Conservation (phyloP, 1,140 invertebrate species). For the Glossosoma conforme region DNA sequence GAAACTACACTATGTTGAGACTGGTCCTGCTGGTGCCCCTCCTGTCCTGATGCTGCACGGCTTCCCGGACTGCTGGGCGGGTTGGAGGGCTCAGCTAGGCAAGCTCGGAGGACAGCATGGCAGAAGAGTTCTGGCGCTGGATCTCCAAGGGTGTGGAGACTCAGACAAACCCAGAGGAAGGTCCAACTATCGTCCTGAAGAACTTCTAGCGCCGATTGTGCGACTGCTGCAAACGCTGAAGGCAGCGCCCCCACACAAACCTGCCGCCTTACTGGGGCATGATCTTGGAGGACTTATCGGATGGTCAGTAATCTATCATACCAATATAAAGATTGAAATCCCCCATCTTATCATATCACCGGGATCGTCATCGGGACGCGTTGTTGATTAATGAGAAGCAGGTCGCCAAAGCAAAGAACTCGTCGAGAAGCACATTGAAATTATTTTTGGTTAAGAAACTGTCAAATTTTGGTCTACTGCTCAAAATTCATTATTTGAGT, state of each 20-base stretch:
- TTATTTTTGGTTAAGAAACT: no score
- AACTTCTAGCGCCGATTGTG: conserved; percentile 58
- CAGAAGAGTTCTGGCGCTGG: conserved; percentile 73
- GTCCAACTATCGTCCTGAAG: conserved; percentile 56
- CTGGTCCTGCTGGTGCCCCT: conserved; percentile 54
- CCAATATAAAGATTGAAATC: no score
- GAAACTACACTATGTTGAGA: conserved; percentile 73
- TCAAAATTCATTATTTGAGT: no score
- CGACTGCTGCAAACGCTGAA: conserved; percentile 64
- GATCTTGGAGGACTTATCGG: conserved; percentile 75
- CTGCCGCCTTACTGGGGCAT: conserved; percentile 68
- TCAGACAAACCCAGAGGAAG: conserved; percentile 71
- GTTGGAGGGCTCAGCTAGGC: conserved; percentile 62
- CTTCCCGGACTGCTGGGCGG: conserved; percentile 73
- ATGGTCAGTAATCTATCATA: conserved; percentile 54
- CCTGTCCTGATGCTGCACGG: conserved; percentile 68
- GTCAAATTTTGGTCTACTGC: no score
- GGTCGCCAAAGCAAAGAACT: no score
- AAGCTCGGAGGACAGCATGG: conserved; percentile 17
- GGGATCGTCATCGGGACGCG: no score
- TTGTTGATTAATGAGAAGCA: no score
- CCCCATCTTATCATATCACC: no score
- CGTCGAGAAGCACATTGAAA: no score
- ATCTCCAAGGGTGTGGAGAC: conserved; percentile 77
- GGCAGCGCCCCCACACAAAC: conserved; percentile 34